Evolutionary conservation across 2,797 vertebrate species (phyloP).

Genomic region (Momotus momota): DNA sequence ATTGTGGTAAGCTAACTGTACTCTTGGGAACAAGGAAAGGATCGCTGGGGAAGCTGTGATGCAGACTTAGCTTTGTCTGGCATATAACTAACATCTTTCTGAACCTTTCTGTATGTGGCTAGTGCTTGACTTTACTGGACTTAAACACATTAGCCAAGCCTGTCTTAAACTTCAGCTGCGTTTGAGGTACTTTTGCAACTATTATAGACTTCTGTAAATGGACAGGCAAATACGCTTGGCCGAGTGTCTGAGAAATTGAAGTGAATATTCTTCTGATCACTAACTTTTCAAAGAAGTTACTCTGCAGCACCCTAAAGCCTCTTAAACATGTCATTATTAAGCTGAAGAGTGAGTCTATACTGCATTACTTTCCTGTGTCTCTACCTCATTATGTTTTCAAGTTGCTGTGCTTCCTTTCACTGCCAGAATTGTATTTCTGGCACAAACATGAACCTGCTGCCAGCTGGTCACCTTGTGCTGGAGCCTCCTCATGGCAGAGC

Average conservation of each 20-base stretch:
- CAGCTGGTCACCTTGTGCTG: accelerated
- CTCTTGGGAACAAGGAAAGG: not conserved
- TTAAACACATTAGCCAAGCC: not conserved
- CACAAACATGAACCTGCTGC: not conserved
- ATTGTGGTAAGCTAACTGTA: not conserved
- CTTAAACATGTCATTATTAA: not conserved
- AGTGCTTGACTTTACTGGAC: not conserved
- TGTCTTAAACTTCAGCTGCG: not conserved
- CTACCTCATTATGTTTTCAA: not conserved
- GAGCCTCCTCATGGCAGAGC: not conserved
- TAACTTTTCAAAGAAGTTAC: not conserved
- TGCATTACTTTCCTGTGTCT: not conserved
- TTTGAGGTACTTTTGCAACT: not conserved
- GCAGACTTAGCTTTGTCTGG: not conserved
- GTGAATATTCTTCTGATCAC: not conserved
- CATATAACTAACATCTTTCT: not conserved
- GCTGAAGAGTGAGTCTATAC: not conserved
- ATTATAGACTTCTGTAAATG: not conserved
- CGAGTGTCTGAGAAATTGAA: not conserved
- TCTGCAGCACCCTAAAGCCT: not conserved
- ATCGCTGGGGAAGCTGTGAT: not conserved
- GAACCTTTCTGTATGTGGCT: not conserved
- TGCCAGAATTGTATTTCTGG: not conserved
- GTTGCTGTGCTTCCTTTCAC: not conserved
- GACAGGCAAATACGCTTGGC: not conserved